Evolutionary conservation across 2,888 invertebrate species (phyloP).

Genomic region (Lithophane leautieri): DNA sequence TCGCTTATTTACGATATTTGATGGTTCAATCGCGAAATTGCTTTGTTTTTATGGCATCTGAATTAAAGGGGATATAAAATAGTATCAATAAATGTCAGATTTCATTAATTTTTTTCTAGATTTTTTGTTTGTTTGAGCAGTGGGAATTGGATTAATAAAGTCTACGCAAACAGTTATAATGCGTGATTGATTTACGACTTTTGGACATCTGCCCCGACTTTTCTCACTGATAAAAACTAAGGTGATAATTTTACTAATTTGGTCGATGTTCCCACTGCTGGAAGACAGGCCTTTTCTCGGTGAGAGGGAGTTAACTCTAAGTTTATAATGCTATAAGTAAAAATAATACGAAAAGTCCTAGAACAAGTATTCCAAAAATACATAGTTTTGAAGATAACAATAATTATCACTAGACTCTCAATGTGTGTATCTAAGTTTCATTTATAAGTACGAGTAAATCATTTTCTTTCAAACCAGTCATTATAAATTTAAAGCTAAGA

Average conservation of each 20-base stretch:
- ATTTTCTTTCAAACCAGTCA: no score
- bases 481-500: no score
- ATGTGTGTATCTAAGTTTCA: no score
- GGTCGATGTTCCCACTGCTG: not conserved
- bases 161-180: slow-evolving; percentile 18
- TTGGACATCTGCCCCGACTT: not conserved
- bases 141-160: slow-evolving; percentile 58
- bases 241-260: not conserved
- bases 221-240: not conserved
- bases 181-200: slow-evolving; percentile 30
- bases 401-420: no score
- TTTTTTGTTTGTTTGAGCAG: slow-evolving; percentile 36
- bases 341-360: no score
- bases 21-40: slow-evolving; percentile 55
- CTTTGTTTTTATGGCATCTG: slow-evolving; percentile 58
- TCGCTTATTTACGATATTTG: slow-evolving; percentile 58
- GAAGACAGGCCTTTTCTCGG: not conserved
- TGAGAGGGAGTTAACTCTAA: no score
- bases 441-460: no score
- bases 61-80: slow-evolving; percentile 51
- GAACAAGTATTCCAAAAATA: no score
- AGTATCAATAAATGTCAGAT: slow-evolving; percentile 64
- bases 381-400: no score
- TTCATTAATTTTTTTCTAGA: slow-evolving; percentile 53
- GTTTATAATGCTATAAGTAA: no score